A percentile compares a stretch with the other conserved stretches of the same genome.
Evolutionary conservation across 2,113 vertebrate species (phyloP).

Genomic region (Aegypius monachus): DNA sequence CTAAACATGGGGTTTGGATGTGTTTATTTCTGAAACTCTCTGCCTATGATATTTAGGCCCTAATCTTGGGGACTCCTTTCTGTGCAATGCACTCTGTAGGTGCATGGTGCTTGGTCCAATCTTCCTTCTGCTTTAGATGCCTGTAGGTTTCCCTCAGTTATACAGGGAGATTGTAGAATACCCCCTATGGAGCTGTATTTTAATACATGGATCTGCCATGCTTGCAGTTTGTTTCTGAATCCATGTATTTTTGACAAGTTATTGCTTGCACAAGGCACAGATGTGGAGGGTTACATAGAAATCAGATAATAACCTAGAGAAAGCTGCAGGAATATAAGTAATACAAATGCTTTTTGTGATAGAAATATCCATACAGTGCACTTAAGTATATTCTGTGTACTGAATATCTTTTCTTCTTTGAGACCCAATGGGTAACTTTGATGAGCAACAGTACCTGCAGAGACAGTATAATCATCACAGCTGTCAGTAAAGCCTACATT

Average conservation of each 20-base stretch:
- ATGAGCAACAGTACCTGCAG: conserved; percentile 30
- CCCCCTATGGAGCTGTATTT: neutral
- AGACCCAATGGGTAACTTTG: neutral
- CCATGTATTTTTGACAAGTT: neutral
- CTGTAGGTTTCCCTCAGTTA: neutral
- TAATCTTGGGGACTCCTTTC: neutral
- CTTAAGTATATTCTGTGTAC: neutral
- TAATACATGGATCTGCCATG: neutral
- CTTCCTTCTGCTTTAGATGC: neutral
- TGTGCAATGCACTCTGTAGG: neutral
- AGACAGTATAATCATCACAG: conserved; percentile 64
- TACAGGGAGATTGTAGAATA: neutral
- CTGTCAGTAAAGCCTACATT: conserved; percentile 70
- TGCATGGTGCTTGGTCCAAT: neutral
- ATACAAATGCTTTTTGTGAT: neutral
- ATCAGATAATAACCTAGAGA: neutral
- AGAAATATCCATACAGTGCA: neutral
- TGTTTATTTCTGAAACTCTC: neutral
- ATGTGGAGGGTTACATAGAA: neutral
- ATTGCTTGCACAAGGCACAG: neutral
- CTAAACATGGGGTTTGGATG: neutral
- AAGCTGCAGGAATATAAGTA: neutral
- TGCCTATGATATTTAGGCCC: neutral
- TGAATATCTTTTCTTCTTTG: neutral
- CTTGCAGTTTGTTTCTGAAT: neutral